Evolutionary conservation across 2,113 vertebrate species (phyloP), one percentile per base, ranked within the genome.

Genomic region (Paralichthys olivaceus): DNA sequence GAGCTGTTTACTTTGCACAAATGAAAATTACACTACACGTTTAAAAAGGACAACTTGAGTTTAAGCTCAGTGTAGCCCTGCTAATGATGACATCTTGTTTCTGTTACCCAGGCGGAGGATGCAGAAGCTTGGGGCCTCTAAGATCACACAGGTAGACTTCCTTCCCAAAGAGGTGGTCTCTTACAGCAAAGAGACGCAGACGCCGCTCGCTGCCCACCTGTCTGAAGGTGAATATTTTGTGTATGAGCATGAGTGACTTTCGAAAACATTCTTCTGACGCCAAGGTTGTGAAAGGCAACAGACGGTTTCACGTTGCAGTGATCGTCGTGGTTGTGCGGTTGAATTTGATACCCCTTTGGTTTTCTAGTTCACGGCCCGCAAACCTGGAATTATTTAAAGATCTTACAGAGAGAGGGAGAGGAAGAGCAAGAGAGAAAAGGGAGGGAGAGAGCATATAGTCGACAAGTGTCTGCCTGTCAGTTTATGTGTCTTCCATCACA

Each of bases 151-250:
- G 79, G 98, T 99, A 69, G 98, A 99, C 88, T 98, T 99, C 87
- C 91, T 97, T 77, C 98, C 98, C 60, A 95, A 95, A 75, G 98
- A 99, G 88, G 91, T 99, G 40, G 97, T 99, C 9, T 95, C 96
- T 0, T 99, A 99, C 91, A 94, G 93, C 92, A 99, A 99, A 89
- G 98, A 99, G 93, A 99, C 98, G 0, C 98, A 99, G 93, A 99
- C 98, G 0, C 97, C 96, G 40, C 86, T 96, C 77, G 95, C 92
- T 0, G 94, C 95, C 0, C 95, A 97, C 91, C 95, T 96, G 7
- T 96, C 95, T 56, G 96, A 98, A 97, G 97, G 98, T 98, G 93
- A 86, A 80, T 64, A 28, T 66, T 56, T 79, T 57, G 40, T 28
- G 25, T 61, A 22, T 68, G 55, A 37, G 32, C 29, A 26, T 69